Evolutionary conservation across 2,113 vertebrate species (phyloP).

Genomic region (Rhadina sibilatrix): DNA sequence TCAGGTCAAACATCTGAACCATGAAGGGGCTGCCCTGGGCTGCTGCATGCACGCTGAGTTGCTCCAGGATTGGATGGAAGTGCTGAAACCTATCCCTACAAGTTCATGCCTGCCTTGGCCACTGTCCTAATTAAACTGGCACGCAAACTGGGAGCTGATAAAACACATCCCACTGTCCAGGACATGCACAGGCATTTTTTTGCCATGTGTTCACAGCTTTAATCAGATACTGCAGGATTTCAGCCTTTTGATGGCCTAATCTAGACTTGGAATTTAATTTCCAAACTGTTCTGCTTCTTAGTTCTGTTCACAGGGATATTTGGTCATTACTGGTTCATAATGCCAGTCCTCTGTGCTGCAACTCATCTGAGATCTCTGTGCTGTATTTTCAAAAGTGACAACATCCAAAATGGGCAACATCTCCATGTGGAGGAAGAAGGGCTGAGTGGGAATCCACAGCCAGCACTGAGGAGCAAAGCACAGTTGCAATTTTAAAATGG

Average conservation of each 20-base stretch:
- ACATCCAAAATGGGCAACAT: not conserved
- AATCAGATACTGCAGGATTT: not conserved
- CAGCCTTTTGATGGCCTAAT: not conserved
- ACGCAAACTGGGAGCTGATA: not conserved
- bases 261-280: not conserved
- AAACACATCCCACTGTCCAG: not conserved
- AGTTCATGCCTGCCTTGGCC: conserved; percentile 31
- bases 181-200: not conserved
- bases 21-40: not conserved
- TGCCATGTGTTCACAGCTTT: not conserved
- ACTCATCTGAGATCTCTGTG: not conserved
- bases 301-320: not conserved
- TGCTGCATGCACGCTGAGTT: rapidly evolving
- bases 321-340: not conserved
- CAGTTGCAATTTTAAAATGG: not conserved
- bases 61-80: not conserved
- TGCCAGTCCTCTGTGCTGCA: not conserved
- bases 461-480: not conserved
- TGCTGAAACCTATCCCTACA: not conserved
- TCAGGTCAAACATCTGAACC: conserved; percentile 13
- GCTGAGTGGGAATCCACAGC: not conserved
- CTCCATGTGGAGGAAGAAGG: not conserved
- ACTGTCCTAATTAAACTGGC: conserved; percentile 39
- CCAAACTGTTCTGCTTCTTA: not conserved
- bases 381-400: conserved; percentile 20